phyloP scores from a whole-genome alignment of 2,888 invertebrate species.

The Thumatha senex region DNA sequence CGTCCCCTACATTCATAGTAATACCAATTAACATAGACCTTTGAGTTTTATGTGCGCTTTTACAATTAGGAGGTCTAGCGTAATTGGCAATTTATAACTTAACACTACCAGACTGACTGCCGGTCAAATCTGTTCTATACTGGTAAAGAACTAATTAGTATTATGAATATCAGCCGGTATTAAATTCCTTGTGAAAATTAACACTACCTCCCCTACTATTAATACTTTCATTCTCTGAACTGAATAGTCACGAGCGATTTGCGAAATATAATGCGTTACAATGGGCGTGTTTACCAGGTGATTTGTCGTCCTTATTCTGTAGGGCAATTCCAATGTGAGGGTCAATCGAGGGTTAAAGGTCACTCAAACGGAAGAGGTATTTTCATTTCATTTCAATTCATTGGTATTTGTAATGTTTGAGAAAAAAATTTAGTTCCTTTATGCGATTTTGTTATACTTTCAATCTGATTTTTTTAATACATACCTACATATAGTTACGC shows the following conservation, averaged over 20 bases:
- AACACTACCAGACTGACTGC: too few relatives aligned
- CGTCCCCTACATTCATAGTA: too few relatives aligned
- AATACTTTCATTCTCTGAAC: background rate
- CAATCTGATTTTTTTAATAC: too few relatives aligned
- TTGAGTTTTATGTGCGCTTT: too few relatives aligned
- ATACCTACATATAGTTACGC: too few relatives aligned
- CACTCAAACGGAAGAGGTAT: slow-evolving; percentile 11
- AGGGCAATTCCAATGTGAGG: background rate
- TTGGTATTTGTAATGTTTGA: slow-evolving; percentile 15
- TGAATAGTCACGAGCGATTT: background rate
- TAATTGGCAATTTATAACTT: too few relatives aligned
- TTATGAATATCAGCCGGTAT: background rate
- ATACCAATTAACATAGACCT: too few relatives aligned
- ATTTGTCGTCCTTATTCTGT: background rate
- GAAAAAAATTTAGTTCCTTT: background rate
- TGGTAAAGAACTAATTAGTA: too few relatives aligned
- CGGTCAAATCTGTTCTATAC: too few relatives aligned
- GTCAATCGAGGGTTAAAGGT: slow-evolving; percentile 12
- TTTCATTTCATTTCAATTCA: too few relatives aligned
- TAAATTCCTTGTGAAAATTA: background rate
- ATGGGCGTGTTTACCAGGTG: background rate
- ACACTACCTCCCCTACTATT: too few relatives aligned
- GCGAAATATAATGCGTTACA: background rate
- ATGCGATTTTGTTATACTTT: background rate
- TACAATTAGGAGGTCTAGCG: too few relatives aligned